Percentiles rank a stretch among this genome's conserved stretches.
phyloP scores from a whole-genome alignment of 2,113 vertebrate genomes.

The Heterotis niloticus region DNA sequence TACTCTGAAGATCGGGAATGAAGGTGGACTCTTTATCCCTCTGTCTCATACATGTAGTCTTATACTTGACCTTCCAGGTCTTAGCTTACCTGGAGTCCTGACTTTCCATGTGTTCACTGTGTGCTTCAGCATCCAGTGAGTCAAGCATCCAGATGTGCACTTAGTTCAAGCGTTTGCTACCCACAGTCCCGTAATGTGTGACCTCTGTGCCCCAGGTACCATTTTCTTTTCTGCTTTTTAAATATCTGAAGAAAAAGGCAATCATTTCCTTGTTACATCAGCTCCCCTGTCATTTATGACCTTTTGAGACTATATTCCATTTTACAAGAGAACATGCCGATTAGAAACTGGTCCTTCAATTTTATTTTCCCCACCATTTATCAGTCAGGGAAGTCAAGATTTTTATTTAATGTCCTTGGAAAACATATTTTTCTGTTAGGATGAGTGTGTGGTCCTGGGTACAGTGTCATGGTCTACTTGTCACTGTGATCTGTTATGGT shows the following conservation, averaged over 20 bases:
- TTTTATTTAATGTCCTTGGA: too few species aligned
- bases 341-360: neutral
- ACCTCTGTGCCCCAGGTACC: neutral
- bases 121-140: too few species aligned
- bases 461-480: neutral
- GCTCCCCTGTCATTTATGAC: neutral
- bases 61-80: too few species aligned
- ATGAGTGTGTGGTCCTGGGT: neutral
- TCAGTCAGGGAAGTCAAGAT: too few species aligned
- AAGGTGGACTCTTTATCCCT: too few species aligned
- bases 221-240: neutral
- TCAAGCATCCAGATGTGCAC: neutral
- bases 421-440: too few species aligned
- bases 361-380: neutral
- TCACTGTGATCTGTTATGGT: neutral
- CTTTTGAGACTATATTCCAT: neutral
- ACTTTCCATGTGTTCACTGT: too few species aligned
- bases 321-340: neutral
- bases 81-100: too few species aligned
- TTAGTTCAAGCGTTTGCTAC: slow-evolving; percentile 1
- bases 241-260: too few species aligned
- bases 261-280: neutral
- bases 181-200: neutral
- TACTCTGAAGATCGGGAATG: too few species aligned
- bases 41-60: too few species aligned